These are phyloP conservation scores for Gracilinanus agilis DNA, from an alignment of 2,113 vertebrate species.

Conservation along the genomic window DNA sequence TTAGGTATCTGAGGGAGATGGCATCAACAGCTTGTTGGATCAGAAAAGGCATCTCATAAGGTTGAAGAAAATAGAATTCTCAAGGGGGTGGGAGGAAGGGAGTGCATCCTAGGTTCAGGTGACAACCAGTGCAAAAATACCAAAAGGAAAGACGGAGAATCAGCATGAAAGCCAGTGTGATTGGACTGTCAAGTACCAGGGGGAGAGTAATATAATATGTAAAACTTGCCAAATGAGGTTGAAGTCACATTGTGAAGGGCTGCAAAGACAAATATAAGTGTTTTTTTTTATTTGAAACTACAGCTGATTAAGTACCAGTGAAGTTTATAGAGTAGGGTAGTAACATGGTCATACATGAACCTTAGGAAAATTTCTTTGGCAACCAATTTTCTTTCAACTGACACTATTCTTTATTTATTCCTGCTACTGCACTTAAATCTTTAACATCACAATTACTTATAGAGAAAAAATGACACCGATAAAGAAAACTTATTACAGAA, in stretches of 20 bases:
- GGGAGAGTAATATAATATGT: background rate
- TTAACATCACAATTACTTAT: background rate
- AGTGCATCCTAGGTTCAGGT: background rate
- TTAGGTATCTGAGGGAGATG: background rate
- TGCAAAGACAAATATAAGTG: background rate
- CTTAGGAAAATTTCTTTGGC: background rate
- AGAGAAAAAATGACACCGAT: background rate
- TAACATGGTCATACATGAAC: background rate
- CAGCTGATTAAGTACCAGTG: background rate
- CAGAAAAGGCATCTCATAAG: background rate
- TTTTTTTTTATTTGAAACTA: background rate
- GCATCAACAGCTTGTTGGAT: background rate
- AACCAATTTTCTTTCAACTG: background rate
- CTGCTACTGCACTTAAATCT: background rate
- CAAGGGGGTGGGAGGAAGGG: background rate
- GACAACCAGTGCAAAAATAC: background rate
- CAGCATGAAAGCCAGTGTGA: background rate
- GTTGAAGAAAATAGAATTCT: conserved; percentile 26
- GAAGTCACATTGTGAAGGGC: background rate
- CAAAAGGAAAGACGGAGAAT: background rate
- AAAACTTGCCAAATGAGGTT: background rate
- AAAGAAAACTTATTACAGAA: background rate
- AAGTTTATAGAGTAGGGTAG: background rate
- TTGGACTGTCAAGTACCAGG: background rate
- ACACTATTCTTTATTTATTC: background rate